Evolutionary conservation across 2,113 vertebrate species (phyloP), one percentile per base, ranked within the genome.

Genomic region (Lipophrys pholis): DNA sequence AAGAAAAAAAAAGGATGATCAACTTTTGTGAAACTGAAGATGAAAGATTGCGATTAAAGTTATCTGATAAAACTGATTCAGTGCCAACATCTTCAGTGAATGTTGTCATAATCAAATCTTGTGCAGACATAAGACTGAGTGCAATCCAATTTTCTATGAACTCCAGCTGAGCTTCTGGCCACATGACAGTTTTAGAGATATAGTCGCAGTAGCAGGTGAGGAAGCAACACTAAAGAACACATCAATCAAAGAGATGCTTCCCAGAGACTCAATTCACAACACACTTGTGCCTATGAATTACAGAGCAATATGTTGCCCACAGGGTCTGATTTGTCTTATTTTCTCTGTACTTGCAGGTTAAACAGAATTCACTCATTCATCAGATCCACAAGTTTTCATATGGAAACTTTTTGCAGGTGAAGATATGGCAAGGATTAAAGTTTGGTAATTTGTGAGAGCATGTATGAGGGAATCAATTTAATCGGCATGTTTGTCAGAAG

Each of bases 171-270:
- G 46, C 41, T 51, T 15, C 0, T 64, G 54, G 40, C 9, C 38
- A 9, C 41, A 51, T 30, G 1, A 43, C n/a, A 17, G 46, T 53
- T 40, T 16, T 38, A 39, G n/a, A 72, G 16, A 36, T 40, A 40
- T n/a, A 36, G 72, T 87, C 64, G 59, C 72, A 35, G 64, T n/a
- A 62, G 59, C 68, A 60, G 59, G 59, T 73, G 59, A 55, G 68
- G 76, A 80, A 77, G 73, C 76, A 80, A 79, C 76, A 69, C 78
- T 73, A 67, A 53, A 70, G 69, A 66, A 77, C 61, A 78, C 16
- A 40, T 77, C 69, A 67, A 10, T 42, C 7, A 5, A 3, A 54
- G 66, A 59, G 63, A 54, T 5, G 52, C 38, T n/a, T 63, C 35
- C 6, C 75, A 6, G 6, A 71, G 57, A 39, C 9, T 51, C n/a